A percentile compares a stretch with the other conserved stretches of the same genome.
These are phyloP conservation scores for Pangasius mekongensis DNA, from an alignment of 2,797 vertebrate species.

Conservation along the genomic window DNA sequence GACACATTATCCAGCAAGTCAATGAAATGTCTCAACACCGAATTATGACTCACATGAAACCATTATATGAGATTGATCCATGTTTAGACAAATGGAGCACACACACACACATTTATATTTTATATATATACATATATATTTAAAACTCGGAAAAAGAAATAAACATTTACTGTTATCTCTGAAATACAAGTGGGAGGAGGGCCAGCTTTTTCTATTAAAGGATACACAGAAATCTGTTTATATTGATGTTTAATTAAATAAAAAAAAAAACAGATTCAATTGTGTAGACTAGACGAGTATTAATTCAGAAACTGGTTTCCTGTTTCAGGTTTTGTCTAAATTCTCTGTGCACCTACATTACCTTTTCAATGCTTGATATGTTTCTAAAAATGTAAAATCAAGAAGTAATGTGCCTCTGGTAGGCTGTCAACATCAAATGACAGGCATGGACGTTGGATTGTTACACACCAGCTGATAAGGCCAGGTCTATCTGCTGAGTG, in stretches of 20 bases:
- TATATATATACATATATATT: background rate
- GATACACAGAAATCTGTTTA: background rate
- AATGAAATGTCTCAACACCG: background rate
- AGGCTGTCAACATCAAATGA: background rate
- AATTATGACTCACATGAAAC: constrained; percentile 4
- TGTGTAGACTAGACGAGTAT: background rate
- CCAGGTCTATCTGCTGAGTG: background rate
- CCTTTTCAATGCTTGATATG: background rate
- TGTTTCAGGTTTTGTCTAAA: background rate
- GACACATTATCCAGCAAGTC: constrained; percentile 17
- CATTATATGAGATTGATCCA: background rate
- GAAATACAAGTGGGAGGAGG: background rate
- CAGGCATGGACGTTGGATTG: background rate
- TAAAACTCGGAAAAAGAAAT: background rate
- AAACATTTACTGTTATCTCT: background rate
- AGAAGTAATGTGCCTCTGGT: background rate
- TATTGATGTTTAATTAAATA: background rate
- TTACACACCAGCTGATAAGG: background rate
- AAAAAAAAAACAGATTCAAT: background rate
- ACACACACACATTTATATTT: background rate
- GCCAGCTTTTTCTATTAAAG: background rate
- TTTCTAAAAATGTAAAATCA: background rate
- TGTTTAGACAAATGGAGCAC: background rate
- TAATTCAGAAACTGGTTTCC: background rate
- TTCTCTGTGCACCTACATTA: background rate